These are phyloP conservation scores for Copidosoma aretas DNA, from an alignment of 2,888 invertebrate species.

Conservation along the genomic window DNA sequence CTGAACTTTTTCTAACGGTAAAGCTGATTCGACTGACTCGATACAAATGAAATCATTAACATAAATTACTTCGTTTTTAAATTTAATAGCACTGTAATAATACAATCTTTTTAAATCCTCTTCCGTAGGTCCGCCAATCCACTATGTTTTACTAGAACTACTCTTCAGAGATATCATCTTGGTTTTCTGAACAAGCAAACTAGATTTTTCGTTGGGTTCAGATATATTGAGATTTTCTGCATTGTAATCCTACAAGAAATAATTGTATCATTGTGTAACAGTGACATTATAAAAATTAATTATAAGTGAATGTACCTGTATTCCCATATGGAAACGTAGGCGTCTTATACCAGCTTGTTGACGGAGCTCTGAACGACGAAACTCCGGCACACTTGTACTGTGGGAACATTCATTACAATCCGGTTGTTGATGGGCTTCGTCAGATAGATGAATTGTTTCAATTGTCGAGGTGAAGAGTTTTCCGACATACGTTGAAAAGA, in stretches of 20 bases:
- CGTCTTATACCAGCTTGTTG: constrained; percentile 74
- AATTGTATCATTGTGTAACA: constrained; percentile 6
- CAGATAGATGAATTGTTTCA: constrained; percentile 75
- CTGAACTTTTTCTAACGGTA: constrained; percentile 73
- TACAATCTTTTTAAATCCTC: constrained; percentile 64
- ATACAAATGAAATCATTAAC: constrained; percentile 77
- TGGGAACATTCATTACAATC: constrained; percentile 79
- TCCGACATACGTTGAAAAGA: no score
- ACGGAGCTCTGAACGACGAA: constrained; percentile 72
- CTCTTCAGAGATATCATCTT: constrained; percentile 53
- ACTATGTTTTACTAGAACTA: constrained; percentile 65
- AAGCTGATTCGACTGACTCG: constrained; percentile 71
- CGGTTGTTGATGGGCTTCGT: constrained; percentile 78
- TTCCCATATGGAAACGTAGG: constrained; percentile 80
- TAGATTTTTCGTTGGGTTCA: constrained; percentile 45
- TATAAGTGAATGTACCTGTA: constrained; percentile 57
- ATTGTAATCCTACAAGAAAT: constrained; percentile 66
- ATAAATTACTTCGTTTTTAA: constrained; percentile 65
- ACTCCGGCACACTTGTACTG: constrained; percentile 81
- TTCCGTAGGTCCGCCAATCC: constrained; percentile 69
- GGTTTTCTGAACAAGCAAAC: constrained; percentile 36
- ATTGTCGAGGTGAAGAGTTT: constrained; percentile 70
- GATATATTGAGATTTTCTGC: constrained; percentile 70
- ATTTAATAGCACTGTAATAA: constrained; percentile 59
- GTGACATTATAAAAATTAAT: not conserved